Conservation (phyloP, 1,140 invertebrate species). For the Leptinotarsa undecemlineata region DNA sequence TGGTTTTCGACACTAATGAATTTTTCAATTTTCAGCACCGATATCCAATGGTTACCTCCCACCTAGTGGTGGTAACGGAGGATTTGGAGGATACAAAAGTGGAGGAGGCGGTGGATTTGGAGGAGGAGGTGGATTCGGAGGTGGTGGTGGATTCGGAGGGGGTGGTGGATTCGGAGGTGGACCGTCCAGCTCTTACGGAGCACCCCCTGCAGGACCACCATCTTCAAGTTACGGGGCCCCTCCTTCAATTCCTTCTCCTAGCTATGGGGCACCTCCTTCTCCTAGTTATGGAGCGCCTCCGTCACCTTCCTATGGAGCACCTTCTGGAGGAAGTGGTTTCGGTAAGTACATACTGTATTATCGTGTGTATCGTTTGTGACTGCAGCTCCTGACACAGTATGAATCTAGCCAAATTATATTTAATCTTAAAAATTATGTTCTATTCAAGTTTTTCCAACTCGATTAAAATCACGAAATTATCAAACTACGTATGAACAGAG, state of each 20-base stretch:
- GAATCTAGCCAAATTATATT: too few species aligned
- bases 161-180: conserved; percentile 21
- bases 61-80: conserved; percentile 35
- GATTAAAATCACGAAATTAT: too few species aligned
- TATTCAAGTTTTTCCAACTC: too few species aligned
- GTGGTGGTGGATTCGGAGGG: conserved; percentile 28
- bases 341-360: not conserved
- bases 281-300: conserved; percentile 42
- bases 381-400: too few species aligned
- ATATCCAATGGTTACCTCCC: conserved; percentile 45
- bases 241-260: conserved; percentile 21
- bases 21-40: conserved; percentile 26
- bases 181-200: conserved; percentile 34
- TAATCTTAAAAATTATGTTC: too few species aligned
- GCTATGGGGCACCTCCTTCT: conserved; percentile 43
- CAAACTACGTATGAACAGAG: too few species aligned
- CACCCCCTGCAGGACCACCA: conserved; percentile 17
- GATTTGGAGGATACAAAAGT: conserved; percentile 52
- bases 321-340: conserved; percentile 32
- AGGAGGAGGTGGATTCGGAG: conserved; percentile 28
- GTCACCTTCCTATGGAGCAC: conserved; percentile 49
- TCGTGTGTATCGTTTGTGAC: too few species aligned
- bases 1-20: too few species aligned
- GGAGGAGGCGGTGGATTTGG: conserved; percentile 42
- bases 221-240: conserved; percentile 44